Percentiles rank a stretch among this genome's conserved stretches.
These are phyloP conservation scores for Cryptoblepharus egeriae DNA, from an alignment of 2,797 vertebrate genomes.

Conservation along the genomic window DNA sequence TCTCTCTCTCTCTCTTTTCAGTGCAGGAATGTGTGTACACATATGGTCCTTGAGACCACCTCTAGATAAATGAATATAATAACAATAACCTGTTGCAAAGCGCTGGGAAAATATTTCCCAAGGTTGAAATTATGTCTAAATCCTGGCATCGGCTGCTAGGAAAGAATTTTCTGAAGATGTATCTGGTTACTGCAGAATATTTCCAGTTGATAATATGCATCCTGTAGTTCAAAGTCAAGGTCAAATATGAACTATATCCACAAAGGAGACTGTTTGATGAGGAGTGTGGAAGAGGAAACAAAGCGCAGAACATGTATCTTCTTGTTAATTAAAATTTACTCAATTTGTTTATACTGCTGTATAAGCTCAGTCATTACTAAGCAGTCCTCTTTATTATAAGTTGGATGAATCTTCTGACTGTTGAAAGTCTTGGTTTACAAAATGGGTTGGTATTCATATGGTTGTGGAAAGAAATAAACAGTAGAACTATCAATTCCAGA, in stretches of 20 bases:
- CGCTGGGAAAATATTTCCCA: conserved; percentile 26
- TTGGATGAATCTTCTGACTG: neutral
- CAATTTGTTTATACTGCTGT: conserved; percentile 9
- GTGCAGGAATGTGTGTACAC: neutral
- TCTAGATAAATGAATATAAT: neutral
- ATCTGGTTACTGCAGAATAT: conserved; percentile 28
- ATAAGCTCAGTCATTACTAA: conserved; percentile 7
- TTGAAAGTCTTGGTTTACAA: conserved; percentile 20
- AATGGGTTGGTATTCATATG: conserved; percentile 17
- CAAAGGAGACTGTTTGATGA: neutral
- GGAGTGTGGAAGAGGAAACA: neutral
- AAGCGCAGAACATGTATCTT: neutral
- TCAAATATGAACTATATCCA: conserved; percentile 38
- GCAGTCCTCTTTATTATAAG: conserved; percentile 22
- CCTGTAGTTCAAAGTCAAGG: conserved; percentile 28
- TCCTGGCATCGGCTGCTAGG: conserved; percentile 24
- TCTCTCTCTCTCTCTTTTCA: neutral
- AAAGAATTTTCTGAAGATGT: conserved; percentile 29
- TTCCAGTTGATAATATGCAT: conserved; percentile 43
- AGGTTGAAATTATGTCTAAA: conserved; percentile 32
- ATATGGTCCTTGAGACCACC: neutral
- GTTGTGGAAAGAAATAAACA: neutral
- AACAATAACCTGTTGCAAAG: neutral
- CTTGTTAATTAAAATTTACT: conserved; percentile 28
- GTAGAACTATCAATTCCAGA: conserved; percentile 39